Conservation (phyloP, 2,888 invertebrate genomes). For the Patella depressa region DNA sequence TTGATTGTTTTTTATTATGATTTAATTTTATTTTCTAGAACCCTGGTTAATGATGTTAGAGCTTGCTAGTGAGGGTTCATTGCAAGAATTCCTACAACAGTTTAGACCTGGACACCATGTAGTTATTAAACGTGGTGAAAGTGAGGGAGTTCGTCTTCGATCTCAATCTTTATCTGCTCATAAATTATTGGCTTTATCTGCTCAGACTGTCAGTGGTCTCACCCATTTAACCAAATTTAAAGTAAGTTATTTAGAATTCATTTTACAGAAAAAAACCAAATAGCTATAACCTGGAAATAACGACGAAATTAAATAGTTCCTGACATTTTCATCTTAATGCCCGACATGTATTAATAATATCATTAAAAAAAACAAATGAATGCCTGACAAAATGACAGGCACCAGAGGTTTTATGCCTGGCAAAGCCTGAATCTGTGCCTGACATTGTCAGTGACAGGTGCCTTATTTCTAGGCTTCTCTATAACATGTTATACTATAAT, state of each 20-base stretch:
- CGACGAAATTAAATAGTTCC: too few species aligned
- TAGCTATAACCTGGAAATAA: too few species aligned
- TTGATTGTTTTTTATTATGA: not conserved
- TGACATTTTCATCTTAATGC: too few species aligned
- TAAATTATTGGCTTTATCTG: conserved; percentile 53
- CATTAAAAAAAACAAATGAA: too few species aligned
- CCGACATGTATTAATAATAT: too few species aligned
- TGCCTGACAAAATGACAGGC: too few species aligned
- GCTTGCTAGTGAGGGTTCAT: conserved; percentile 57
- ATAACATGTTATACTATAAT: too few species aligned
- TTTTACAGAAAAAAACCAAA: too few species aligned
- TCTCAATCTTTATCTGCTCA: conserved; percentile 53
- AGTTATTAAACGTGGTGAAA: conserved; percentile 45
- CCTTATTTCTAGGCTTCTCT: too few species aligned
- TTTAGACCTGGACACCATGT: conserved; percentile 58
- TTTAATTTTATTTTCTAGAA: conserved; percentile 41
- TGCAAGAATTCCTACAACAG: conserved; percentile 56
- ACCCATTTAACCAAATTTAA: conserved; percentile 61
- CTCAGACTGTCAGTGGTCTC: conserved; percentile 57
- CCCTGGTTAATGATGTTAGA: conserved; percentile 64
- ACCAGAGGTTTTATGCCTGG: too few species aligned
- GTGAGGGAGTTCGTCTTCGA: conserved; percentile 50
- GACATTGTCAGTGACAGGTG: too few species aligned
- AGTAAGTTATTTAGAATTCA: conserved; percentile 35
- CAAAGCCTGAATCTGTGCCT: too few species aligned